Conservation (phyloP, 1,140 invertebrate genomes). For the Diorhabda sublineata region DNA sequence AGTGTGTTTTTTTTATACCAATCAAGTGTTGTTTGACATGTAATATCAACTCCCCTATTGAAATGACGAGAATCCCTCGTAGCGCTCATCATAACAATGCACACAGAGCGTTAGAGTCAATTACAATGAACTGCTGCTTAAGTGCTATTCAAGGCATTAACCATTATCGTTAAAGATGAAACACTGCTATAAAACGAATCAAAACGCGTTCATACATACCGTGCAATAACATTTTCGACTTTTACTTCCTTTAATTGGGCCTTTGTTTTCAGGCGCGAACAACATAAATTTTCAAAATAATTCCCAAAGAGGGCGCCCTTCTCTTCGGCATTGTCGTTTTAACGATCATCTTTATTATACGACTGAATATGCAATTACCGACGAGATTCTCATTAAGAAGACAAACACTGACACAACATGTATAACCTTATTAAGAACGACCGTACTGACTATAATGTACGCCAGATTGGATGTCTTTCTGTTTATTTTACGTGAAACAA, state of each 20-base stretch:
- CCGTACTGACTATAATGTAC: background rate
- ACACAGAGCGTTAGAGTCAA: background rate
- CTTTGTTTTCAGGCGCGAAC: slow-evolving; percentile 8
- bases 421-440: slow-evolving; percentile 8
- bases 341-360: slow-evolving; percentile 19
- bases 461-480: background rate
- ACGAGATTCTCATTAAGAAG: slow-evolving; percentile 15
- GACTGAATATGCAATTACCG: slow-evolving; percentile 17
- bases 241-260: slow-evolving; percentile 15
- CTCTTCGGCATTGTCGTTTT: slow-evolving; percentile 7
- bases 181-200: slow-evolving; percentile 11
- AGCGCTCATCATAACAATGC: background rate
- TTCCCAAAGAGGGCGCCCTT: slow-evolving; percentile 6
- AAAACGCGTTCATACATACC: slow-evolving; percentile 5
- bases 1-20: too few species aligned
- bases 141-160: slow-evolving; percentile 2
- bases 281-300: slow-evolving; percentile 15
- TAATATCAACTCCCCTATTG: too few species aligned
- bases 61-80: background rate
- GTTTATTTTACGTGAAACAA: too few species aligned
- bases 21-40: too few species aligned
- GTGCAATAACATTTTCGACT: slow-evolving; percentile 14
- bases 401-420: slow-evolving; percentile 7
- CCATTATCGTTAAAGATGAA: slow-evolving; percentile 19
- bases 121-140: background rate